phyloP scores from a whole-genome alignment of 1,140 invertebrate genomes.

The Pseudoatta argentina region DNA sequence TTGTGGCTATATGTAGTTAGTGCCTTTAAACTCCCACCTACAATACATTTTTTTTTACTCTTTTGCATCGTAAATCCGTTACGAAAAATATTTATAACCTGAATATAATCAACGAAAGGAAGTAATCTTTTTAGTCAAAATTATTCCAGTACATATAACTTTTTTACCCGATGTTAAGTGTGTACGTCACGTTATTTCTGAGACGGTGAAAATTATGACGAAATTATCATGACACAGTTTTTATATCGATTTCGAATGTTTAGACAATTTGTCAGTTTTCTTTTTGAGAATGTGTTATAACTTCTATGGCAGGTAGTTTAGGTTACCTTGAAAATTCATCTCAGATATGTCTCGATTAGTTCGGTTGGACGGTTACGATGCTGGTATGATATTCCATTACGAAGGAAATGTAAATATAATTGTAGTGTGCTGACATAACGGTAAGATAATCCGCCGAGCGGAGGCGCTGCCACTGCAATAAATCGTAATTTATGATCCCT shows the following conservation, averaged over 20 bases:
- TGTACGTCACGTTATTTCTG: neutral
- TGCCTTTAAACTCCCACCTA: slow-evolving; percentile 51
- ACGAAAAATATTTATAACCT: neutral
- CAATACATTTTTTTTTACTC: neutral
- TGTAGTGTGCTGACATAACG: slow-evolving; percentile 84
- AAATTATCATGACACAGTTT: neutral
- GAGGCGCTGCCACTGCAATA: slow-evolving; percentile 84
- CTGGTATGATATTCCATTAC: slow-evolving; percentile 75
- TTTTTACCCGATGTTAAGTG: neutral
- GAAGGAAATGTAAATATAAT: slow-evolving; percentile 85
- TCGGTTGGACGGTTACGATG: neutral
- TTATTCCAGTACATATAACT: neutral
- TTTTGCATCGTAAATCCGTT: slow-evolving; percentile 28
- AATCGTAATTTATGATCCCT: slow-evolving; percentile 85
- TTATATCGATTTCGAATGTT: neutral
- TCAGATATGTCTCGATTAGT: slow-evolving; percentile 37
- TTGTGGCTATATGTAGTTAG: slow-evolving; percentile 42
- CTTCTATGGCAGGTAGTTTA: slow-evolving; percentile 4
- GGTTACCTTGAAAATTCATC: slow-evolving; percentile 19
- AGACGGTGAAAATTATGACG: neutral
- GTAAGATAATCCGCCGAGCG: slow-evolving; percentile 84
- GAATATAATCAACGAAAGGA: neutral
- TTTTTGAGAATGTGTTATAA: neutral
- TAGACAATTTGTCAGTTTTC: neutral
- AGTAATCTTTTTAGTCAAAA: neutral